These are phyloP conservation scores for Gnatocerus cornutus DNA, from an alignment of 2,888 invertebrate species.

Conservation along the genomic window DNA sequence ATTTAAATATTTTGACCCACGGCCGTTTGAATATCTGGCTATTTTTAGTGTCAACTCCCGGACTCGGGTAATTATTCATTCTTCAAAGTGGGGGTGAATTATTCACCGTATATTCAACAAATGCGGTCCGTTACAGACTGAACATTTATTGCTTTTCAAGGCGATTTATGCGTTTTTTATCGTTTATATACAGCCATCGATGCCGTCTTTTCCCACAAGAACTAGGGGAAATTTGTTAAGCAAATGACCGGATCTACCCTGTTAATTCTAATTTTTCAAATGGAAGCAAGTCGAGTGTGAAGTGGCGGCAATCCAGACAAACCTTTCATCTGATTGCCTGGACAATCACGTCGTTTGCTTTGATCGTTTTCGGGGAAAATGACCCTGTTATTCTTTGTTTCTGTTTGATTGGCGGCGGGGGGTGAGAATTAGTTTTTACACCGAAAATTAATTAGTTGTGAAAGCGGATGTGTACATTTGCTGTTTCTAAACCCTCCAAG, in stretches of 20 bases:
- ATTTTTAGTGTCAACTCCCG: conserved; percentile 54
- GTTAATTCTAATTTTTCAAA: conserved; percentile 42
- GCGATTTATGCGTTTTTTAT: conserved; percentile 45
- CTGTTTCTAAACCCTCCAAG: conserved; percentile 8
- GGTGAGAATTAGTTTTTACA: not conserved
- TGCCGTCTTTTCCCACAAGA: not conserved
- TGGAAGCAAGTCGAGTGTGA: conserved; percentile 38
- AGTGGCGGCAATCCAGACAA: conserved; percentile 35
- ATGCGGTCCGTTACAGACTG: conserved; percentile 28
- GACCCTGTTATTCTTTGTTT: conserved; percentile 17
- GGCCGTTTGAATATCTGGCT: conserved; percentile 51
- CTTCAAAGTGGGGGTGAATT: conserved; percentile 52
- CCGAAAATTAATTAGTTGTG: conserved; percentile 22
- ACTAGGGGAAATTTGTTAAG: not conserved
- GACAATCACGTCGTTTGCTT: conserved; percentile 35
- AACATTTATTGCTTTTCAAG: conserved; percentile 47
- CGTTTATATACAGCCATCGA: conserved; percentile 6
- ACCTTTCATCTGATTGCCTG: conserved; percentile 39
- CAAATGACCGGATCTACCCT: conserved; percentile 37
- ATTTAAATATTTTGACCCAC: conserved; percentile 56
- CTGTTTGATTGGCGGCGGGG: conserved; percentile 7
- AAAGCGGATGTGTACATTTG: conserved; percentile 1
- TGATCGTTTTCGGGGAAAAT: conserved; percentile 26
- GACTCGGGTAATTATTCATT: conserved; percentile 53
- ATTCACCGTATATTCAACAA: conserved; percentile 50